phyloP scores from a whole-genome alignment of 1,140 invertebrate species.

The Anagrus nilaparvatae region DNA sequence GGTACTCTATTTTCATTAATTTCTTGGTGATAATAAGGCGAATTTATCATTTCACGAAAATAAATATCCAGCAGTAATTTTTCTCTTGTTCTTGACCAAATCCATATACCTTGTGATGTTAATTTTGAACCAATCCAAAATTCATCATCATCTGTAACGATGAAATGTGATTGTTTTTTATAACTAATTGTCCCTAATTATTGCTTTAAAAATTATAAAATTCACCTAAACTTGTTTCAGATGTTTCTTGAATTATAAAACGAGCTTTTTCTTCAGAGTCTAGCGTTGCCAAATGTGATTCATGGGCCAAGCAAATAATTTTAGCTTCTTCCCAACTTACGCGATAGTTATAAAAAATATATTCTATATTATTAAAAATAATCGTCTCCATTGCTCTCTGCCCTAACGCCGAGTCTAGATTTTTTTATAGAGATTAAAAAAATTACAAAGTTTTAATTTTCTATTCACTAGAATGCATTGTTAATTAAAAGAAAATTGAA shows the following conservation, averaged over 20 bases:
- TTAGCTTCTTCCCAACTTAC: constrained; percentile 20
- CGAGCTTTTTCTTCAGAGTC: constrained; percentile 15
- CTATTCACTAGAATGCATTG: too few species aligned
- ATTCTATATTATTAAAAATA: constrained; percentile 17
- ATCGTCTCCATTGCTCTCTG: constrained; percentile 4
- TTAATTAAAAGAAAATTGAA: too few species aligned
- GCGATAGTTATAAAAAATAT: constrained; percentile 18
- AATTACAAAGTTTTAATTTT: too few species aligned
- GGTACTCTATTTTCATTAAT: neutral
- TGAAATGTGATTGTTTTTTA: neutral
- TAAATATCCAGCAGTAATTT: constrained; percentile 4
- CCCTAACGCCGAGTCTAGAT: constrained; percentile 3
- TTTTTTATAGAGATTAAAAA: too few species aligned
- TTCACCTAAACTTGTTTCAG: constrained; percentile 11
- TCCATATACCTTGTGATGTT: constrained; percentile 10
- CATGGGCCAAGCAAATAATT: constrained; percentile 18
- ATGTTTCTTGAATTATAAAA: constrained; percentile 7
- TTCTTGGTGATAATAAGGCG: constrained; percentile 4
- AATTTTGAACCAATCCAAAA: constrained; percentile 18
- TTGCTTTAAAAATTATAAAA: constrained; percentile 3
- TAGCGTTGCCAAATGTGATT: constrained; percentile 17
- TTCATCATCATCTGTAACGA: constrained; percentile 14
- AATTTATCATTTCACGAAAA: constrained; percentile 1
- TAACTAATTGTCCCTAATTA: neutral
- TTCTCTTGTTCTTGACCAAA: constrained; percentile 8